Percentiles rank a stretch among this genome's conserved stretches.
Conservation (phyloP, 2,888 invertebrate species). For the Hypercompe scribonia region DNA sequence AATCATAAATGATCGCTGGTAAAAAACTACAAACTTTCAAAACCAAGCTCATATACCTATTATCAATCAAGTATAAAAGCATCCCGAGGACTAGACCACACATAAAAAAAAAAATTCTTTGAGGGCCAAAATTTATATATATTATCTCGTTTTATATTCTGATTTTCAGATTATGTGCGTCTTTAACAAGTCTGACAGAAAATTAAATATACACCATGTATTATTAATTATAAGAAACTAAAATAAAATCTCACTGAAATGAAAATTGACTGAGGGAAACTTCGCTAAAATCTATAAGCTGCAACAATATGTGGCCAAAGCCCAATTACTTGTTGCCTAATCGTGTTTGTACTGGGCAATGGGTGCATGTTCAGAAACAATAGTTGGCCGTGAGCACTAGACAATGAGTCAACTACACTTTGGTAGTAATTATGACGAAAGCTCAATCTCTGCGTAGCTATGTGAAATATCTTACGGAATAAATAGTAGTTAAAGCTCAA, state of each 20-base stretch:
- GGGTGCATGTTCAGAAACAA: constrained; percentile 39
- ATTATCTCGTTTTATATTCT: no score
- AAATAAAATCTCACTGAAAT: neutral
- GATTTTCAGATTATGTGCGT: no score
- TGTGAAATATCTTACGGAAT: constrained; percentile 3
- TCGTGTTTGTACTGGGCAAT: constrained; percentile 31
- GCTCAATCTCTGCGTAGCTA: neutral
- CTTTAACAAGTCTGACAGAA: no score
- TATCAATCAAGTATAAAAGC: no score
- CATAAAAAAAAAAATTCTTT: no score
- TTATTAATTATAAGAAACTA: no score
- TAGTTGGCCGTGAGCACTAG: constrained; percentile 26
- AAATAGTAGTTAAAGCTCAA: neutral
- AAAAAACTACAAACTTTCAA: no score
- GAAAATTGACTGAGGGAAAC: neutral
- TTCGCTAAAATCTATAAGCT: neutral
- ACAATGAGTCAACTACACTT: constrained; percentile 31
- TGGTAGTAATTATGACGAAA: constrained; percentile 31
- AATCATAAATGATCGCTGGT: no score
- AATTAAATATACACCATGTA: no score
- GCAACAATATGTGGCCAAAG: constrained; percentile 1
- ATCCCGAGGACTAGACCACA: no score
- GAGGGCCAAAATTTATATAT: no score
- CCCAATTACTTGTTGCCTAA: constrained; percentile 40
- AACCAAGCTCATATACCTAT: no score